Evolutionary conservation across 1,140 invertebrate species (phyloP).

Genomic region (Drosophila mauritiana): DNA sequence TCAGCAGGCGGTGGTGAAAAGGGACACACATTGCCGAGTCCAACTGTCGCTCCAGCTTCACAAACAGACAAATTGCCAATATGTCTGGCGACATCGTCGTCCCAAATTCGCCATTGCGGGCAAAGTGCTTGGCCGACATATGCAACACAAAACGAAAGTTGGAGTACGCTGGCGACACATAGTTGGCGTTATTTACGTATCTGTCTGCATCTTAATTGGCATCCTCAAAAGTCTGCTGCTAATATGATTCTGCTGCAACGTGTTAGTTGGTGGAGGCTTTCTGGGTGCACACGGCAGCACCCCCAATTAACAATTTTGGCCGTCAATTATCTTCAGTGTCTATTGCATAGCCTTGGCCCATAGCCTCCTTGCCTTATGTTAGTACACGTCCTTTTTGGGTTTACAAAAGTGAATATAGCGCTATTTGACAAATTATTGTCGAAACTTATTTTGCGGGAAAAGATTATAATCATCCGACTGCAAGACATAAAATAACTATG

Average conservation of each 20-base stretch:
- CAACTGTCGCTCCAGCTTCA: slow-evolving; percentile 19
- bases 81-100: slow-evolving; percentile 58
- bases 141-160: slow-evolving; percentile 21
- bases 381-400: not conserved
- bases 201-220: slow-evolving; percentile 38
- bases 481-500: not conserved
- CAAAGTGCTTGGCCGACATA: slow-evolving; percentile 50
- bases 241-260: slow-evolving; percentile 36
- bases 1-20: slow-evolving; percentile 7
- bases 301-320: slow-evolving; percentile 12
- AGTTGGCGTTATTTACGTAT: slow-evolving; percentile 47
- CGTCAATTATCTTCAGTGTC: slow-evolving; percentile 26
- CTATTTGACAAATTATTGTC: not conserved
- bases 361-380: not conserved
- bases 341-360: not conserved
- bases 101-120: slow-evolving; percentile 14
- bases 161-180: slow-evolving; percentile 42
- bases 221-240: slow-evolving; percentile 23
- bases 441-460: not conserved
- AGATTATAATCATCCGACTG: not conserved
- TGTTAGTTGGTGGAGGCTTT: not conserved
- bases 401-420: not conserved
- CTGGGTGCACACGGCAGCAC: not conserved
- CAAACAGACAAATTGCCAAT: slow-evolving; percentile 60
- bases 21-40: slow-evolving; percentile 11